Base-by-base conservation (phyloP, 2,113 vertebrate species). In the Dissostichus mawsoni region DNA sequence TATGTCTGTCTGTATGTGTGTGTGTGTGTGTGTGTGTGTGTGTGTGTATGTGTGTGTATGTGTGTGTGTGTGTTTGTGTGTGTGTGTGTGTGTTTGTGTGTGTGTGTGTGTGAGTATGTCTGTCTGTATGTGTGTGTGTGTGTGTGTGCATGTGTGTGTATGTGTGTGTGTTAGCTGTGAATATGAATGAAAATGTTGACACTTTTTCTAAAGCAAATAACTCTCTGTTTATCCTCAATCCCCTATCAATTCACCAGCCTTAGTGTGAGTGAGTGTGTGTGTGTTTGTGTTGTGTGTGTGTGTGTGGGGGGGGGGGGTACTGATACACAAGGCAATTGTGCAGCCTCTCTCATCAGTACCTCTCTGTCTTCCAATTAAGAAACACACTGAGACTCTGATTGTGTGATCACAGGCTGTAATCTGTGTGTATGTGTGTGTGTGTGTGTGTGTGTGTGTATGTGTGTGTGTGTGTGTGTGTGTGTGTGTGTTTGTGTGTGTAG, bases 161-260 rank as follows among this genome's bases (percentile, higher is more conserved):
- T 36, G 36, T 7, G 36, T 29, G 0, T 29, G 25, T 63, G 59
- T 76, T 44, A 51, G 79, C 75, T 72, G 77, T 75, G 74, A 88
- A 90, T 82, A 90, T 82, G 89, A 93, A 92, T 92, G 89, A 91
- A 85, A 81, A 86, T 88, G 84, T 59, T 75, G 86, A 86, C 78
- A 80, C 83, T 72, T 79, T 79, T 75, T 82, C 85, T 74, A 87
- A 88, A 88, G 84, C 84, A 81, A 93, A 93, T 85, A 92, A 62
- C 69, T 76, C 76, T 66, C 53, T 93, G 87, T 93, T 93, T 93
- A 90, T 90, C 85, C 90, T 86, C 75, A 29, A 29, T 29, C 78
- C 78, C 84, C 69, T 76, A 89, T 91, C 88, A 84, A 85, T 89
- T 83, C 59, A 82, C 50, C 69, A 59, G 29, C 69, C 83, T 89